Base-by-base conservation (phyloP, 2,888 invertebrate genomes). In the Cerastoderma edule region DNA sequence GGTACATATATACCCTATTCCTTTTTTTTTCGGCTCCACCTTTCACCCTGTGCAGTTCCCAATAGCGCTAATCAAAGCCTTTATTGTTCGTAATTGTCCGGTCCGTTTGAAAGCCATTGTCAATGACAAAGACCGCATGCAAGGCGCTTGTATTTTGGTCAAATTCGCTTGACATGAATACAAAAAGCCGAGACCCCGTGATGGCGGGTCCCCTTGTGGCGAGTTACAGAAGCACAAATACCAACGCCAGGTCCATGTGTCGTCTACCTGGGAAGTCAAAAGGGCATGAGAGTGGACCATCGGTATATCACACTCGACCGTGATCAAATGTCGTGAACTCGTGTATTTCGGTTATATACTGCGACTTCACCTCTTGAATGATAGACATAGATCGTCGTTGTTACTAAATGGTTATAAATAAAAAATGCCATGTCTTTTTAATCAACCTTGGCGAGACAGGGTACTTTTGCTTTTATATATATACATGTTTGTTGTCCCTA, bases 151-250 rank as follows among this genome's bases (percentile, higher is more conserved):
- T 69, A 56, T 56, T 50, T 63, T 39, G 69, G 69, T 30, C 60
- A 57, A 56, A 69, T 39, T 46, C 48, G 63, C 60, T 63, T 69
- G 69, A 69, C 69, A 69, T 24, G 60, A 69, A 6, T 10, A 63
- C 69, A 69, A 69, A 57, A n/a, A n/a, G n/a, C n/a, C n/a, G n/a
- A n/a, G n/a, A n/a, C n/a, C n/a, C n/a, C n/a, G 24, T 33, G 44
- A 33, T 69, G 69, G 60, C 69, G 63, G 39, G 32, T 64, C 39
- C 39, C 46, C n/a, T 46, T 27, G 64, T 22, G 32, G 56, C 56
- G 56, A 56, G 27, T 56, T 19, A 56, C 19, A 16, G 56, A 32
- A 32, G 56, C 56, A 56, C 32, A 30, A 56, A 28, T 56, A 56
- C 2, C 56, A 32, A 30, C 56, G 32, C 2, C 1, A 32, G 56